Conservation (phyloP, 2,113 vertebrate species). For the Lota lota region DNA sequence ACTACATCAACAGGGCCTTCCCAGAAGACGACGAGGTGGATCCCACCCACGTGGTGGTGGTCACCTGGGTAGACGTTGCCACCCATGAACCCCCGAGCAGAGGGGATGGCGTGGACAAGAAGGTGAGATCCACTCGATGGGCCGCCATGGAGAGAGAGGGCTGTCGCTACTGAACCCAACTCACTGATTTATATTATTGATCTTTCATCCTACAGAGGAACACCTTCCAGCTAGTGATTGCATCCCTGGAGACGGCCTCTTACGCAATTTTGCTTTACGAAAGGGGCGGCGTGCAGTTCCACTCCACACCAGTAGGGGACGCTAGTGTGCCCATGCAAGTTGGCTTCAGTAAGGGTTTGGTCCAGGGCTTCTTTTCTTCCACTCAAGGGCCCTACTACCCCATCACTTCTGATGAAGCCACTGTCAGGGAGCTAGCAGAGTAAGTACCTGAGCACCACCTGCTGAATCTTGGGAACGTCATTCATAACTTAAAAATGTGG, state of each 20-base stretch:
- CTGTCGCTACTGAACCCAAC: not conserved
- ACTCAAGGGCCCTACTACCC: slow-evolving; percentile 78
- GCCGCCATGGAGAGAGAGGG: not conserved
- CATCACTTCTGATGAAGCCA: slow-evolving; percentile 74
- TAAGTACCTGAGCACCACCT: slow-evolving; percentile 60
- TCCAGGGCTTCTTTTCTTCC: slow-evolving; percentile 70
- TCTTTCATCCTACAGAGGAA: slow-evolving; percentile 79
- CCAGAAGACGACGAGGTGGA: slow-evolving; percentile 68
- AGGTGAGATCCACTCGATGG: slow-evolving; percentile 63
- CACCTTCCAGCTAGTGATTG: slow-evolving; percentile 90
- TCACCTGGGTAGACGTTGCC: slow-evolving; percentile 83
- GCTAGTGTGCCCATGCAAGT: slow-evolving; percentile 63
- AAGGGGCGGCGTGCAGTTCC: slow-evolving; percentile 82
- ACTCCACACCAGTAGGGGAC: slow-evolving; percentile 67
- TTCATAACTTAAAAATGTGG: not conserved
- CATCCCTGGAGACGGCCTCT: slow-evolving; percentile 78
- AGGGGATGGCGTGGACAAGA: slow-evolving; percentile 57
- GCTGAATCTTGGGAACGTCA: not conserved
- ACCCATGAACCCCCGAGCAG: slow-evolving; percentile 56
- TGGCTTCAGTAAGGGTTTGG: slow-evolving; percentile 83
- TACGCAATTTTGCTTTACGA: slow-evolving; percentile 89
- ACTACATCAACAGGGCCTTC: slow-evolving; percentile 80
- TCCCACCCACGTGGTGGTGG: slow-evolving; percentile 74
- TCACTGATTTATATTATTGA: slow-evolving; percentile 1
- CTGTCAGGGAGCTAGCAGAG: slow-evolving; percentile 79